phyloP scores from a whole-genome alignment of 2,113 vertebrate genomes.

The Pithys albifrons region DNA sequence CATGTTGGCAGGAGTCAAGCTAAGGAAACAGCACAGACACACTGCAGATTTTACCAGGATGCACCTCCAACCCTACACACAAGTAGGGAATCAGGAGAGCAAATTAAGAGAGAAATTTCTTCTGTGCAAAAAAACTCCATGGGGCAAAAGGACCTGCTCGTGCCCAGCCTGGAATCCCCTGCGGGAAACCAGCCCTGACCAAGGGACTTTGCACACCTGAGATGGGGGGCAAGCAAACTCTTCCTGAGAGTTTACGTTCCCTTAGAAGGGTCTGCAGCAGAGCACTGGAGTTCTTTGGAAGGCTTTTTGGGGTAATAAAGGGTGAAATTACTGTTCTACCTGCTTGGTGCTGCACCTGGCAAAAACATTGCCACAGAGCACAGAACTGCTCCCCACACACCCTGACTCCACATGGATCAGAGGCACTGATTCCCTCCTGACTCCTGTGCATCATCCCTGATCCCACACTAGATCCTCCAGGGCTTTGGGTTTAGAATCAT shows the following conservation, averaged over 20 bases:
- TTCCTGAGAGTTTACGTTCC: background rate
- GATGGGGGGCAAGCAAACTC: background rate
- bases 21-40: background rate
- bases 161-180: background rate
- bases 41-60: background rate
- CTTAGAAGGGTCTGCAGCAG: background rate
- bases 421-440: background rate
- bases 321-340: background rate
- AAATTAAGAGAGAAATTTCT: background rate
- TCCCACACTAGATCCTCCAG: rapidly evolving
- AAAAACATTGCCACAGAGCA: rapidly evolving
- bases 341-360: rapidly evolving
- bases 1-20: background rate
- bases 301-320: background rate
- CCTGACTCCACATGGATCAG: rapidly evolving
- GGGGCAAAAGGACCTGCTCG: rapidly evolving
- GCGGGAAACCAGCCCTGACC: background rate
- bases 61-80: background rate
- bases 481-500: background rate
- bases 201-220: background rate
- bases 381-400: background rate
- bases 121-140: background rate
- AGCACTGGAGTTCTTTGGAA: background rate
- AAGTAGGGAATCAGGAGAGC: background rate
- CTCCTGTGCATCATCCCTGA: background rate